Evolutionary conservation across 2,797 vertebrate species (phyloP), one percentile per base, ranked within the genome.

Genomic region (Manis javanica): DNA sequence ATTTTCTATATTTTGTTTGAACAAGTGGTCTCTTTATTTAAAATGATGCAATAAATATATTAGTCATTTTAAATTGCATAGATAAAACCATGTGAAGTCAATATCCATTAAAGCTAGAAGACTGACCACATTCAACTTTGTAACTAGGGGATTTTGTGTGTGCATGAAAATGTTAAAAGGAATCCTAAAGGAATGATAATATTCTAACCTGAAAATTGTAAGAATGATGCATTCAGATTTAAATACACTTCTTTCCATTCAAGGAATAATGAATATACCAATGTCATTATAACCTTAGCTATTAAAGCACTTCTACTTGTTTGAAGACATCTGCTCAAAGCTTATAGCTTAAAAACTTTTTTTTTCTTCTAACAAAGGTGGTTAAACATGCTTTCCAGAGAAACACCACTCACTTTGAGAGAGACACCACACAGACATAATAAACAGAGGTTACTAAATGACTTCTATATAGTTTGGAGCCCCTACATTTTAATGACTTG

Each of bases 81-180:
- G 77, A 89, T 92, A 92, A 95, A 97, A 87, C 71, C 42, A 57
- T 8, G 5, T 64, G 95, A 97, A 90, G 92, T 94, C 87, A 95
- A 87, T 91, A 96, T 63, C 72, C 95, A 83, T 94, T 95, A 63
- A 42, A 95, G 55, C 55, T 34, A 37, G 63, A 92, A 95, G 78
- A 79, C 69, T 68, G 93, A 85, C 61, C 29, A 83, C 23, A 34
- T 88, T 85, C 77, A 59, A 72, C 42, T 94, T 57, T 69, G 51
- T 91, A 93, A 90, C 26, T 29, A n/a, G 51, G 15, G 5, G 18
- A 81, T 95, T 87, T 87, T 96, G 46, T 39, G 61, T 10, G 7
- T 29, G 72, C n/a, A 61, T 85, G 63, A 81, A 91, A 71, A 81
- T 51, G n/a, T 78, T 96, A 69, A 91, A 68, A 81, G 79, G 46